Percentiles rank a stretch among this genome's conserved stretches.
Conservation (phyloP, 2,797 vertebrate genomes). For the Rhodeus uyekii region DNA sequence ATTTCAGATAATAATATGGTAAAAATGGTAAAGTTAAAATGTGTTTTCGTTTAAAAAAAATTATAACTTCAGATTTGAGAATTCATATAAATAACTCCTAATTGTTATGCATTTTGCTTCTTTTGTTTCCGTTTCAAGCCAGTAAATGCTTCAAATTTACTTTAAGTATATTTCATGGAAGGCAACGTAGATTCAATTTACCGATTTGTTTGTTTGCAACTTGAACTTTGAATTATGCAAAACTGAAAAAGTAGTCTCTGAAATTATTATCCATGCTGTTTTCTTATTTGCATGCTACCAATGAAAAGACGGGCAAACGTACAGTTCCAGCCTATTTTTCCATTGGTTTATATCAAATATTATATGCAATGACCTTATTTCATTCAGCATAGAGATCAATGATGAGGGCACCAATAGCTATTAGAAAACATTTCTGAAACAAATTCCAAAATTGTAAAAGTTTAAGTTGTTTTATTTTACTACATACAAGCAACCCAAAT, state of each 20-base stretch:
- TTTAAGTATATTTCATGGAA: not conserved
- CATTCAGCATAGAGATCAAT: not conserved
- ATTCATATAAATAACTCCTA: not conserved
- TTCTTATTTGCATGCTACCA: not conserved
- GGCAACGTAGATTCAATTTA: not conserved
- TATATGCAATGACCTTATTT: not conserved
- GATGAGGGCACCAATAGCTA: not conserved
- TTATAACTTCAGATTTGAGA: not conserved
- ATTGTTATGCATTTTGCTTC: not conserved
- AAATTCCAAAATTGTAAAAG: not conserved
- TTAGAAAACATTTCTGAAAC: not conserved
- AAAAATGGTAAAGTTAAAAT: not conserved
- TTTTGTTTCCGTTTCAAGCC: not conserved
- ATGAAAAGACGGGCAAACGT: not conserved
- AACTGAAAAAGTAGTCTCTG: not conserved
- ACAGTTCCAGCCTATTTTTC: not conserved
- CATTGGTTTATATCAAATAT: not conserved
- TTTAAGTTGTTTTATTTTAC: constrained; percentile 63
- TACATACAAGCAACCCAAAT: constrained; percentile 53
- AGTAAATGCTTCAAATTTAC: not conserved
- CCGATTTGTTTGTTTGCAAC: not conserved
- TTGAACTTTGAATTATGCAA: not conserved
- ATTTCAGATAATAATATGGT: not conserved
- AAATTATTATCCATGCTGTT: not conserved
- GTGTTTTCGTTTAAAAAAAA: not conserved